These are phyloP conservation scores for Otolemur crassicaudatus DNA, from an alignment of 2,797 vertebrate genomes.

Conservation along the genomic window DNA sequence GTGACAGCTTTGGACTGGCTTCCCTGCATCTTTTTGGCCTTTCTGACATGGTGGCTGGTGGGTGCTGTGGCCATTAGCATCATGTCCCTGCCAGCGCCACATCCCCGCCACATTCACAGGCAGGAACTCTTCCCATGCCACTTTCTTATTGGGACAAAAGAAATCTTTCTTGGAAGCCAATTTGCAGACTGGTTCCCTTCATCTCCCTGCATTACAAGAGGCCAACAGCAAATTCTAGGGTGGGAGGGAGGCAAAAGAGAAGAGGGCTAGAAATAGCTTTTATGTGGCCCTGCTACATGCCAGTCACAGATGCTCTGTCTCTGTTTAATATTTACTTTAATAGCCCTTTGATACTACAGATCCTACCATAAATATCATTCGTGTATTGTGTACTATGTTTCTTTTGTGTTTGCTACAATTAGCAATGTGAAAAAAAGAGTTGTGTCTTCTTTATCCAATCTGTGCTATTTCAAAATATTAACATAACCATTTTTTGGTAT, in stretches of 20 bases:
- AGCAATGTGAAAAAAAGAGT: background rate
- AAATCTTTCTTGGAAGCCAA: background rate
- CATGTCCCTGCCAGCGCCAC: background rate
- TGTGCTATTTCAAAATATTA: constrained; percentile 18
- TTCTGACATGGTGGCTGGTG: background rate
- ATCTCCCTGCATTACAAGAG: background rate
- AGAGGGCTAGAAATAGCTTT: background rate
- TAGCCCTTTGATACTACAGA: background rate
- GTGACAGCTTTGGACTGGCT: background rate
- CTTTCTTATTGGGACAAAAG: background rate
- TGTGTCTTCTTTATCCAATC: background rate
- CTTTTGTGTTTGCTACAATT: background rate
- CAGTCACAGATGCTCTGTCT: background rate
- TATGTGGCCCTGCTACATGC: rapidly evolving
- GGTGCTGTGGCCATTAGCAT: background rate
- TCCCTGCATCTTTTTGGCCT: background rate
- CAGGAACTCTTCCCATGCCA: background rate
- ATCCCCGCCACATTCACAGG: background rate
- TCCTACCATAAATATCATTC: background rate
- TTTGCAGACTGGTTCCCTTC: background rate
- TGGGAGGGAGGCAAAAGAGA: background rate
- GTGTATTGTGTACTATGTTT: background rate
- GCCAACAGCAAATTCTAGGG: background rate
- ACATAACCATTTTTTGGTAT: background rate
- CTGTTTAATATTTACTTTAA: background rate